Evolutionary conservation across 2,113 vertebrate species (phyloP), one percentile per base, ranked within the genome.

Genomic region (Daboia siamensis): DNA sequence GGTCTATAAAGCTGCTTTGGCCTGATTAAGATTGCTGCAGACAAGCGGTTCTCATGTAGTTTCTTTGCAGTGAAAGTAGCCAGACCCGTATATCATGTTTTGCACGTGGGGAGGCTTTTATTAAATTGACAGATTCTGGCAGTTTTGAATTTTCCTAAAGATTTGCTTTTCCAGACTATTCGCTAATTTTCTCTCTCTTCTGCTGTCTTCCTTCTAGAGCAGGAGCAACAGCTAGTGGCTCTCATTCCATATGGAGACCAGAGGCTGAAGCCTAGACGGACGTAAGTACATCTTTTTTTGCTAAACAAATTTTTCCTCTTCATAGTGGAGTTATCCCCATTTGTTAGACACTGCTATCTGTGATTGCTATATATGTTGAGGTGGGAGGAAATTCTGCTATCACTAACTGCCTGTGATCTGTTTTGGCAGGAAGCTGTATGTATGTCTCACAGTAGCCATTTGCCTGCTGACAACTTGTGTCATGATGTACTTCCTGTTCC

Each of bases 161-260:
- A 0, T 46, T 29, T 54, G 24, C 24, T 69, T 90, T 74, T 52
- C 39, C 3, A 54, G 24, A 1, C 1, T 5, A n/a, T 33, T 33
- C n/a, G 52, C 54, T 94, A 46, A 44, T 48, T 48, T 80, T 21
- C 12, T 90, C 57, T 3, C 2, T 88, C 39, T 74, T 80, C 88
- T 92, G 90, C 8, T 26, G 5, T 26, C 3, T 26, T 46, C 13
- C 93, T 94, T 39, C 51, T 95, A 98, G 97, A 96, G 56, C 95
- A 96, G 64, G 97, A 97, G 88, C 95, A 95, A 92, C 96, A 98
- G 94, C 92, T 98, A 91, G 97, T 98, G 59, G 97, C 97, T 69
- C 96, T 98, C 88, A 97, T 98, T 91, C 97, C 97, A 9, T 98
- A 97, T 2, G 97, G 97, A 74, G 97, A 98, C 94, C 97, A 96